These are phyloP conservation scores for Magallana angulata DNA, from an alignment of 1,140 invertebrate genomes.

Conservation along the genomic window DNA sequence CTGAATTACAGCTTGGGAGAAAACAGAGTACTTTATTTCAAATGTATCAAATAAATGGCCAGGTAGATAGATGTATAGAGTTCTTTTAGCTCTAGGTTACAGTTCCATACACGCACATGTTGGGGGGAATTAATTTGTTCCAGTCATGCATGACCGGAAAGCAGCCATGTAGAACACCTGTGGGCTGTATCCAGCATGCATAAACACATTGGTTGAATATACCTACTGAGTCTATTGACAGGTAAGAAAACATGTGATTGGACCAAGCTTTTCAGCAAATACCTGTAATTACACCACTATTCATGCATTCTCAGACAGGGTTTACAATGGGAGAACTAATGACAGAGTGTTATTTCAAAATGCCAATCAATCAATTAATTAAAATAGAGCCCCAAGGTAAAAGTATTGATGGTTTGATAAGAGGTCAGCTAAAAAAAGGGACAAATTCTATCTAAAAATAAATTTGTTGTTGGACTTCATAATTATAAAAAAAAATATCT, in stretches of 20 bases:
- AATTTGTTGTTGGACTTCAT: no score
- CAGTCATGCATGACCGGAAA: slow-evolving; percentile 27
- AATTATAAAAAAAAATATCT: no score
- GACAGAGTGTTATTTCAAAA: neutral
- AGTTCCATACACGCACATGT: slow-evolving; percentile 21
- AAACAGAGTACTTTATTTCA: neutral
- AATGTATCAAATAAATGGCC: slow-evolving; percentile 13
- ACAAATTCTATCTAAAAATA: no score
- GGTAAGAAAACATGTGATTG: slow-evolving; percentile 19
- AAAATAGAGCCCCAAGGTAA: neutral
- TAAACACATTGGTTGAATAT: slow-evolving; percentile 20
- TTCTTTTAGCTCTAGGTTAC: slow-evolving; percentile 23
- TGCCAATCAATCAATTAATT: neutral
- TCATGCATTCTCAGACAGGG: neutral
- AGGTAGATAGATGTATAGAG: slow-evolving; percentile 13
- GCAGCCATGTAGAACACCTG: slow-evolving; percentile 43
- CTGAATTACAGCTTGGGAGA: neutral
- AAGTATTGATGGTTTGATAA: no score
- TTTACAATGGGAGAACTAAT: slow-evolving; percentile 1
- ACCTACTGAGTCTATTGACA: neutral
- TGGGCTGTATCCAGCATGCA: slow-evolving; percentile 34
- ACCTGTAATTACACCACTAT: slow-evolving; percentile 17
- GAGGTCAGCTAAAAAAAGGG: no score
- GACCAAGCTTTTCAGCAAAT: slow-evolving; percentile 12
- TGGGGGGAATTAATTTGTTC: slow-evolving; percentile 26